Evolutionary conservation across 2,113 vertebrate species (phyloP).

Genomic region (Salvator merianae): DNA sequence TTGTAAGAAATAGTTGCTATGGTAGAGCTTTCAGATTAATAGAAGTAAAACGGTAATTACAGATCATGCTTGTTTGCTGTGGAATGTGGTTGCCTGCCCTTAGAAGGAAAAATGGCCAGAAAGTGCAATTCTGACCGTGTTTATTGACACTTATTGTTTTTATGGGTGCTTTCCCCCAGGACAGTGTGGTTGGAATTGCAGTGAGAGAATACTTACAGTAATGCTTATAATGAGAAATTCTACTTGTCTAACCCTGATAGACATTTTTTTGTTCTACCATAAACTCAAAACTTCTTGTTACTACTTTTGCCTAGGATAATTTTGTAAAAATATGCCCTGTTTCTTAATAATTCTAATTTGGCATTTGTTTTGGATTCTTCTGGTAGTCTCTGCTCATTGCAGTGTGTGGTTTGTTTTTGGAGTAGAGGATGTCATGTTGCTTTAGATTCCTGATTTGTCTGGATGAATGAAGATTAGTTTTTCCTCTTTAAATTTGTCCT

Average conservation of each 20-base stretch:
- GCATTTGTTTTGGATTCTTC: constrained; percentile 22
- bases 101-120: constrained; percentile 9
- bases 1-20: background rate
- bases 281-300: constrained; percentile 32
- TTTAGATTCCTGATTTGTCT: constrained; percentile 62
- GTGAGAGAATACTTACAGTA: too few relatives aligned
- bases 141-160: too few relatives aligned
- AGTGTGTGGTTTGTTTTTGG: constrained; percentile 61
- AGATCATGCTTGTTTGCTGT: constrained; percentile 41
- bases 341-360: constrained; percentile 22
- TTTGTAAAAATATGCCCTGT: background rate
- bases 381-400: constrained; percentile 26
- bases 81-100: constrained; percentile 18
- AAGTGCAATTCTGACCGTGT: background rate
- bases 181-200: too few relatives aligned
- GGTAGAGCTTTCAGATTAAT: background rate
- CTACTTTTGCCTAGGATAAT: background rate
- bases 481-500: constrained; percentile 64
- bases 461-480: constrained; percentile 52
- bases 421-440: constrained; percentile 67
- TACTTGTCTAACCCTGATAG: constrained; percentile 69
- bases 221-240: constrained; percentile 52
- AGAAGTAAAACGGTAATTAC: background rate
- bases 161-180: too few relatives aligned
- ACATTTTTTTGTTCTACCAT: constrained; percentile 13